Conservation (phyloP, 2,113 vertebrate genomes). For the Poicephalus gulielmi region DNA sequence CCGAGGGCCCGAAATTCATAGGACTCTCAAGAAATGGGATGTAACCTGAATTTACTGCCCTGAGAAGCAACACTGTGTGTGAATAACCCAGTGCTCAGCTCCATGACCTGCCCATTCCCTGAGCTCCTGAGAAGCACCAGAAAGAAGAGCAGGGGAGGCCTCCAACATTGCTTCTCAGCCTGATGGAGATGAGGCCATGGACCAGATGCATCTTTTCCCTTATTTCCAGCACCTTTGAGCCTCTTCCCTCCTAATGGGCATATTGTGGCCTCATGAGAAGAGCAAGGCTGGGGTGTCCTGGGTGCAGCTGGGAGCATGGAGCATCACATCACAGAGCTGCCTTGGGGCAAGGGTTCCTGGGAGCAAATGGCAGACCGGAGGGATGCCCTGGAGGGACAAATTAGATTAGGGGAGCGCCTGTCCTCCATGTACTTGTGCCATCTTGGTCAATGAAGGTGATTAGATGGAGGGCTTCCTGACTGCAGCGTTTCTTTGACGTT, state of each 20-base stretch:
- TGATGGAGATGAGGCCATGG: fast-evolving
- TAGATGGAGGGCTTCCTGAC: neutral
- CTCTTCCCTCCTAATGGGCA: neutral
- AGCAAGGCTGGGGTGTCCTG: neutral
- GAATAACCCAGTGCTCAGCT: neutral
- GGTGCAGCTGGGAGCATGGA: fast-evolving
- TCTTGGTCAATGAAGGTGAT: neutral
- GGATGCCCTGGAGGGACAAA: neutral
- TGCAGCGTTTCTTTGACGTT: neutral
- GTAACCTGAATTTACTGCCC: neutral
- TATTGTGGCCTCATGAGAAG: neutral
- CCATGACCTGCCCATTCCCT: neutral
- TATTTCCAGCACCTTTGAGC: neutral
- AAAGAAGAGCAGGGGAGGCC: neutral
- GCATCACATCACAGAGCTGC: neutral
- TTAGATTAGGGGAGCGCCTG: neutral
- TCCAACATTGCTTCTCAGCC: neutral
- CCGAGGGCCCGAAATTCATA: fast-evolving
- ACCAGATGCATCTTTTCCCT: neutral
- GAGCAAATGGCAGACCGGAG: neutral
- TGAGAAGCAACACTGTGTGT: neutral
- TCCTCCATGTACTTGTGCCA: fast-evolving
- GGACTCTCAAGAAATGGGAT: neutral
- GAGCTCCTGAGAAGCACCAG: neutral
- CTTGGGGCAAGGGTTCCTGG: neutral